These are phyloP conservation scores for Linhomoeus sp. DNA, from an alignment of 2,888 invertebrate species.

Conservation along the genomic window DNA sequence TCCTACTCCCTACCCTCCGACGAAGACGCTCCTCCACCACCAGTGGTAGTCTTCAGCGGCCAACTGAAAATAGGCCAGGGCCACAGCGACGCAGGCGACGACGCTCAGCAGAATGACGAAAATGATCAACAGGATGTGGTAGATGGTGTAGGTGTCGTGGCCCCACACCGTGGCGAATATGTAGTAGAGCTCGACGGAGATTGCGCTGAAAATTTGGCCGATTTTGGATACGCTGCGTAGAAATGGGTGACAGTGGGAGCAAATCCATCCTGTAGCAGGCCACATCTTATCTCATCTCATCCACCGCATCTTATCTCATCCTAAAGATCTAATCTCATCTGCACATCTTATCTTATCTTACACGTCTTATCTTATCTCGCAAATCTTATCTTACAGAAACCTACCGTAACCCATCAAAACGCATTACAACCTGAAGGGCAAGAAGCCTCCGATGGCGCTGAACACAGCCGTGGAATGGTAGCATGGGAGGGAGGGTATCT, in stretches of 20 bases:
- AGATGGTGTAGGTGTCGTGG: conserved; percentile 36
- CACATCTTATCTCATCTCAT: too few relatives aligned
- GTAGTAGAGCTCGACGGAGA: conserved; percentile 37
- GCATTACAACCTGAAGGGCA: conserved; percentile 34
- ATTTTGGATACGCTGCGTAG: too few relatives aligned
- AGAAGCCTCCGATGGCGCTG: conserved; percentile 35
- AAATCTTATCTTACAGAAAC: background rate
- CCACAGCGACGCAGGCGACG: conserved; percentile 35
- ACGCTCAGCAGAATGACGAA: conserved; percentile 34
- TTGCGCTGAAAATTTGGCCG: conserved; percentile 35
- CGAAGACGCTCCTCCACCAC: conserved; percentile 38
- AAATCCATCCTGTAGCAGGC: too few relatives aligned
- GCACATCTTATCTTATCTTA: too few relatives aligned
- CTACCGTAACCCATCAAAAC: background rate
- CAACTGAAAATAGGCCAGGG: conserved; percentile 37
- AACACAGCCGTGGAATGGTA: conserved; percentile 32
- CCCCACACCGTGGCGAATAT: conserved; percentile 38
- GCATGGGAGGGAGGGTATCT: conserved; percentile 34
- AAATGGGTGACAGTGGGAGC: too few relatives aligned
- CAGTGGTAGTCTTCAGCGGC: conserved; percentile 36
- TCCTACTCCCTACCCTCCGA: conserved; percentile 39
- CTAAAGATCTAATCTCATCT: too few relatives aligned
- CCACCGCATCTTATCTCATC: too few relatives aligned
- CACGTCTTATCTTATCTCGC: background rate
- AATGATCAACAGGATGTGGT: conserved; percentile 34